Conservation (phyloP, 2,888 invertebrate genomes). For the Eupithecia inturbata region DNA sequence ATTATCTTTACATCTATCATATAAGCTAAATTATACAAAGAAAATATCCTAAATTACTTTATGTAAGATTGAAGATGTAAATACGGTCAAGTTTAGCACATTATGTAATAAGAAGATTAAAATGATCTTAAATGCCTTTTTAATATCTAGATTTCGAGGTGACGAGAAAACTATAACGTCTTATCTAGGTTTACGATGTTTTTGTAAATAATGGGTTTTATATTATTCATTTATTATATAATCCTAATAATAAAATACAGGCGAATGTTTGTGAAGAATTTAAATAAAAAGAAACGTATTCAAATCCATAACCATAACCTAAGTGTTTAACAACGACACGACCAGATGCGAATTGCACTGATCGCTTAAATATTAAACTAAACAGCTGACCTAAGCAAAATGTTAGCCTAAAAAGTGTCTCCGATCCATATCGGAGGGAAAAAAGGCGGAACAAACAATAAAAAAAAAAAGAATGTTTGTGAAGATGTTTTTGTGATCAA, state of each 20-base stretch:
- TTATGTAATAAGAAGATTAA: slow-evolving; percentile 1
- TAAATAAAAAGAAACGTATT: too few relatives aligned
- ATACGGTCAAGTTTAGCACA: not conserved
- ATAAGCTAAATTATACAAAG: not conserved
- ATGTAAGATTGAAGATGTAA: not conserved
- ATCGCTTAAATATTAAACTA: too few relatives aligned
- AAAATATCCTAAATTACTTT: too few relatives aligned
- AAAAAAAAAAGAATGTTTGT: too few relatives aligned
- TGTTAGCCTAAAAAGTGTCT: too few relatives aligned
- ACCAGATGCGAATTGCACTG: too few relatives aligned
- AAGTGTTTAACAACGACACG: too few relatives aligned
- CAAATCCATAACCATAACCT: too few relatives aligned
- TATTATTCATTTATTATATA: not conserved
- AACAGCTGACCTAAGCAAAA: too few relatives aligned
- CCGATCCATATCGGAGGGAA: too few relatives aligned
- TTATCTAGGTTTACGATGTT: slow-evolving; percentile 6
- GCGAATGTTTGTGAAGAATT: not conserved
- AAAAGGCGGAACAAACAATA: too few relatives aligned
- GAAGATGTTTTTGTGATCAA: too few relatives aligned
- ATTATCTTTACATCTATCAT: not conserved
- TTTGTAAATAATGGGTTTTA: not conserved
- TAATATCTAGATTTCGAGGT: not conserved
- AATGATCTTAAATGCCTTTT: not conserved
- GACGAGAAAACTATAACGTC: not conserved
- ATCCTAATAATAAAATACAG: not conserved